phyloP scores from a whole-genome alignment of 2,113 vertebrate species.

The Scalopus aquaticus region DNA sequence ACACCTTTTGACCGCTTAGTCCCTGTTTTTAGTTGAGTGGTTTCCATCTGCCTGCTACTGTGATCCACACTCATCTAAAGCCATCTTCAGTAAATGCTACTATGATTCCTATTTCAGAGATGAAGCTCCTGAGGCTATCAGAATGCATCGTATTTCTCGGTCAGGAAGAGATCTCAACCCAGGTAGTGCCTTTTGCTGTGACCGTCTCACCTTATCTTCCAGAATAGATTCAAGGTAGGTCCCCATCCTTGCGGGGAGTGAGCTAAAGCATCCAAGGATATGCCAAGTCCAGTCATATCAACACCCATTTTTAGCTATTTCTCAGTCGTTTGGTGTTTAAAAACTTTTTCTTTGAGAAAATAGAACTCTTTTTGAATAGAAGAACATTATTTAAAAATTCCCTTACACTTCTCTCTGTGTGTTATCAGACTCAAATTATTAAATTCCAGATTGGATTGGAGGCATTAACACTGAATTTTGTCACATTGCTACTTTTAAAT shows the following conservation, averaged over 20 bases:
- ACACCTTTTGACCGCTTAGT: background rate
- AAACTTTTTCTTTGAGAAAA: slow-evolving; percentile 47
- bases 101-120: background rate
- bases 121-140: background rate
- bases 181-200: background rate
- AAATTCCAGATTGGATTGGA: slow-evolving; percentile 15
- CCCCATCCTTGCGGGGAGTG: background rate
- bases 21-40: background rate
- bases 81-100: background rate
- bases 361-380: slow-evolving; percentile 34
- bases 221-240: background rate
- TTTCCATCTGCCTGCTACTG: background rate
- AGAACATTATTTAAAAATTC: slow-evolving; percentile 49
- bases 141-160: background rate
- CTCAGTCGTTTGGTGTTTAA: background rate
- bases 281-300: background rate
- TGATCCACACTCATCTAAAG: background rate
- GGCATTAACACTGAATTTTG: background rate
- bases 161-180: background rate
- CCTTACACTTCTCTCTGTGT: background rate
- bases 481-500: slow-evolving; percentile 50
- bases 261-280: background rate
- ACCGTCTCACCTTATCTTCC: background rate
- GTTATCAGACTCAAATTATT: slow-evolving; percentile 37
- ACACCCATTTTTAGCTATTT: slow-evolving; percentile 8